These are phyloP conservation scores for Trachythela sp. DNA, from an alignment of 64 coral and sea anemone species.

Conservation along the genomic window DNA sequence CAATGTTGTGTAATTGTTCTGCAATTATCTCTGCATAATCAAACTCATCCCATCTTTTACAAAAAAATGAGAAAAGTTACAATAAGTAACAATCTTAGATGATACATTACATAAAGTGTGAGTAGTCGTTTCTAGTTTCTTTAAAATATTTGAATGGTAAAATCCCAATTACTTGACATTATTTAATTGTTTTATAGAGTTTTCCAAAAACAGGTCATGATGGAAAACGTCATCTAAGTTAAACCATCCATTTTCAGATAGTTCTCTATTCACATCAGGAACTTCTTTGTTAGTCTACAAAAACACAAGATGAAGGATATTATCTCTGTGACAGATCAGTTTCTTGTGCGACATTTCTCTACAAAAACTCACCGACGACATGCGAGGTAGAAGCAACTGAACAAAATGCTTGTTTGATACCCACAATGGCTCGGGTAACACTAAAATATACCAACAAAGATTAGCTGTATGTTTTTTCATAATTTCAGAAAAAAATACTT, in stretches of 20 bases:
- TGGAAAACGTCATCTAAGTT: not conserved
- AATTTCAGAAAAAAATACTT: too few relatives aligned
- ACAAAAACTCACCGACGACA: too few relatives aligned
- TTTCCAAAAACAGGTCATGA: not conserved
- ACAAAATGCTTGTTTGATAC: too few relatives aligned
- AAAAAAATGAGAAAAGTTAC: not conserved
- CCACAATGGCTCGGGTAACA: too few relatives aligned
- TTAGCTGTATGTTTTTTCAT: too few relatives aligned
- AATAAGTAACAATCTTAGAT: not conserved
- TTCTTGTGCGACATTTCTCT: too few relatives aligned
- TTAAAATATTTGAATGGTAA: not conserved
- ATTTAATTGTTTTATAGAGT: not conserved
- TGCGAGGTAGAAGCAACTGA: too few relatives aligned
- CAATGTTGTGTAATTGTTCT: conserved; percentile 43
- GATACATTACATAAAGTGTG: not conserved
- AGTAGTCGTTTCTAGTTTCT: not conserved
- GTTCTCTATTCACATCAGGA: not conserved
- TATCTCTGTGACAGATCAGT: too few relatives aligned
- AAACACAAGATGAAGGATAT: too few relatives aligned
- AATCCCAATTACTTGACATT: not conserved
- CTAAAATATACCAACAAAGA: too few relatives aligned
- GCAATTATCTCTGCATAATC: conserved; percentile 20
- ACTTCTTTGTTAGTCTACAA: not conserved
- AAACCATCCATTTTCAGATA: not conserved
- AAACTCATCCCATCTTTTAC: not conserved